A percentile compares a stretch with the other conserved stretches of the same genome.
Conservation (phyloP, 2,113 vertebrate genomes). For the Sceloporus tristichus region DNA sequence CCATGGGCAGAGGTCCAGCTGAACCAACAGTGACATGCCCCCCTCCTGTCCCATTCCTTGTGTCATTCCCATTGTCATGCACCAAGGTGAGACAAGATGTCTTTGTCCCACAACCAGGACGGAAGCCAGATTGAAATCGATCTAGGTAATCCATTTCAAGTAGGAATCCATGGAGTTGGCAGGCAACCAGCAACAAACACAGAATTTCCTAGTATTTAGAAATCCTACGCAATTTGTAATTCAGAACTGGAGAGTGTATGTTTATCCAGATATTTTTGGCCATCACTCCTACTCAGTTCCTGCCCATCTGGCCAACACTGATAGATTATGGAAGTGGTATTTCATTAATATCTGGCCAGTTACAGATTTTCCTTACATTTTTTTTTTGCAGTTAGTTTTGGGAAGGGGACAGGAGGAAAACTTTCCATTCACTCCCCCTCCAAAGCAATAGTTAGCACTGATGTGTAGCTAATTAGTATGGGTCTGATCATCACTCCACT, state of each 20-base stretch:
- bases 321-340: neutral
- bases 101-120: too few species aligned
- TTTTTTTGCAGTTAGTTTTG: neutral
- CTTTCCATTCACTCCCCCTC: constrained; percentile 13
- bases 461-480: constrained; percentile 64
- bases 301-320: neutral
- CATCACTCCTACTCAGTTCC: neutral
- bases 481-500: constrained; percentile 35
- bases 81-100: too few species aligned
- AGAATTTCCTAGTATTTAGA: too few species aligned
- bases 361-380: neutral
- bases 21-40: too few species aligned
- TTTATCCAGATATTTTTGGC: neutral
- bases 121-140: too few species aligned
- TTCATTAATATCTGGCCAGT: neutral
- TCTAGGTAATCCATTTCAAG: too few species aligned
- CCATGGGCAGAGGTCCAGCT: too few species aligned
- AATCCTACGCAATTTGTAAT: neutral
- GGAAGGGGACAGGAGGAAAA: neutral
- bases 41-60: too few species aligned
- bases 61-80: too few species aligned
- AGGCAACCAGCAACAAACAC: too few species aligned
- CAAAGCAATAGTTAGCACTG: constrained; percentile 33
- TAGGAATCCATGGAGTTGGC: too few species aligned
- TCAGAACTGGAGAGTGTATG: neutral